phyloP scores from a whole-genome alignment of 2,113 vertebrate species.

The Eublepharis macularius region DNA sequence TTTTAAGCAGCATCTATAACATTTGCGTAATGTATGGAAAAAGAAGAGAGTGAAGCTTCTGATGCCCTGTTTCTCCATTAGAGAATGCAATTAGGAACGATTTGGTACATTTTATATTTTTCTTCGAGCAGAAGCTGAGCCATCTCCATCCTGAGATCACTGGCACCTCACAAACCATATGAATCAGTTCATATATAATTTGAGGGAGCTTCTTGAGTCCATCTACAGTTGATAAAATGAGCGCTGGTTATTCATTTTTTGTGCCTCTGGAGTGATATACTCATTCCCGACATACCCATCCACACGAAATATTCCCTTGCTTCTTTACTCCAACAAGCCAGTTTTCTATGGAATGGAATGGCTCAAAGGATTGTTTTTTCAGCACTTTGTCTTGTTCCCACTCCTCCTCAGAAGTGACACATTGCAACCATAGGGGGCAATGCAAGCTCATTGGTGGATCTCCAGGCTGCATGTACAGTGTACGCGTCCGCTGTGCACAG shows the following conservation, averaged over 20 bases:
- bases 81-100: not conserved
- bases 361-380: not conserved
- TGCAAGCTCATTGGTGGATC: conserved; percentile 68
- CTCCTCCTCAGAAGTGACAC: conserved; percentile 46
- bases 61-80: not conserved
- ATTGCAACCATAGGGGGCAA: conserved; percentile 78
- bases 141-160: accelerated
- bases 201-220: not conserved
- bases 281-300: not conserved
- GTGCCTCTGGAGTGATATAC: not conserved
- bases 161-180: not conserved
- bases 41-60: not conserved
- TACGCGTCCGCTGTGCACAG: not conserved
- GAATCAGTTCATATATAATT: not conserved
- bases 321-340: not conserved
- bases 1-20: not conserved
- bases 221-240: not conserved
- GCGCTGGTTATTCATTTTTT: accelerated
- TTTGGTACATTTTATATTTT: not conserved
- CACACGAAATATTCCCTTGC: not conserved
- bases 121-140: accelerated
- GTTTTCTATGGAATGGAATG: conserved; percentile 13
- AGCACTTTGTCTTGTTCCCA: conserved; percentile 17
- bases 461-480: conserved; percentile 33
- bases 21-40: not conserved